Evolutionary conservation across 2,113 vertebrate genomes (phyloP).

Genomic region (Syngnathoides biaculeatus): DNA sequence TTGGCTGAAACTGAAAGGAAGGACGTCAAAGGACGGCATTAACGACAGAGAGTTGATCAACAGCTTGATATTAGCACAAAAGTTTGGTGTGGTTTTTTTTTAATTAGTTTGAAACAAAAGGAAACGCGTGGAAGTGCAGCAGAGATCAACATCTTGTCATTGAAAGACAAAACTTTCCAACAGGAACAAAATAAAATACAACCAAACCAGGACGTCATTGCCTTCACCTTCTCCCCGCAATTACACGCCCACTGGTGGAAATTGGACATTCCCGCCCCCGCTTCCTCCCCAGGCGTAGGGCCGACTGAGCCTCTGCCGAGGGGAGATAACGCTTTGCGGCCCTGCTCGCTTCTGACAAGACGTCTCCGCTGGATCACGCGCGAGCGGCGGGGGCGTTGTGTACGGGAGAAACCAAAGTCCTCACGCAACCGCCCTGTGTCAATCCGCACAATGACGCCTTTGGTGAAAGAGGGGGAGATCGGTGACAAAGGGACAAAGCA

Average conservation of each 20-base stretch:
- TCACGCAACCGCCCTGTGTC: slow-evolving; percentile 40
- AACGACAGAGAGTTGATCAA: not conserved
- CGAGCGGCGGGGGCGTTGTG: not conserved
- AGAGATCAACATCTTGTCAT: not conserved
- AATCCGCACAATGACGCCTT: slow-evolving; percentile 45
- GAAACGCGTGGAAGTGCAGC: not conserved
- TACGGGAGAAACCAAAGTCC: slow-evolving; percentile 19
- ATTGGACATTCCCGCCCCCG: slow-evolving; percentile 34
- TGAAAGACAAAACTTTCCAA: not conserved
- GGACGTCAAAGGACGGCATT: not conserved
- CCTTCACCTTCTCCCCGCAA: slow-evolving; percentile 50
- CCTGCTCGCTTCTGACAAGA: slow-evolving; percentile 23
- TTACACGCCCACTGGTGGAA: slow-evolving; percentile 46
- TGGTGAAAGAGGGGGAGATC: not conserved
- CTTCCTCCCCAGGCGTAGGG: not conserved
- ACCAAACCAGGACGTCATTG: slow-evolving; percentile 47
- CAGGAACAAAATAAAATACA: not conserved
- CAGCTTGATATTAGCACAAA: not conserved
- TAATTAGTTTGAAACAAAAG: not conserved
- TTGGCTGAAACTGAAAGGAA: not conserved
- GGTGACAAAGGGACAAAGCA: not conserved
- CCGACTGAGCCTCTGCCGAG: slow-evolving; percentile 30
- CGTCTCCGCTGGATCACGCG: slow-evolving; percentile 20
- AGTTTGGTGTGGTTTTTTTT: not conserved
- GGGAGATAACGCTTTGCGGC: slow-evolving; percentile 42